Evolutionary conservation across 2,797 vertebrate genomes (phyloP).

Genomic region (Threskiornis aethiopicus): DNA sequence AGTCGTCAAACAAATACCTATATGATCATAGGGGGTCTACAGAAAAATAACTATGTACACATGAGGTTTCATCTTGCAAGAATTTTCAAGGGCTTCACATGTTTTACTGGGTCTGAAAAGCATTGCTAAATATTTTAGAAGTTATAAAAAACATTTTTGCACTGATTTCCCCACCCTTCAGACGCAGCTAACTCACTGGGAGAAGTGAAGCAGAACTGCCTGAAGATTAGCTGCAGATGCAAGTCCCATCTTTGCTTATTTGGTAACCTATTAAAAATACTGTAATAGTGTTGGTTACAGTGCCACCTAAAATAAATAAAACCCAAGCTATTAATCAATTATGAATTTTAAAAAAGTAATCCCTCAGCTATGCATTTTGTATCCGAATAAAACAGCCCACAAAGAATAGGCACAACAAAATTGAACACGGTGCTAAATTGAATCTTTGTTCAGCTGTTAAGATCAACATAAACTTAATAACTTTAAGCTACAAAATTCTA

Average conservation of each 20-base stretch:
- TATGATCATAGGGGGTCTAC: accelerated
- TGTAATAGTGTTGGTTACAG: background rate
- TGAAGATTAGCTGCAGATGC: background rate
- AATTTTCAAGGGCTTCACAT: background rate
- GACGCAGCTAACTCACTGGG: background rate
- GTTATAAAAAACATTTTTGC: background rate
- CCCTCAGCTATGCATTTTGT: background rate
- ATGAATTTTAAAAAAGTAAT: background rate
- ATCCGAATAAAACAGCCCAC: background rate
- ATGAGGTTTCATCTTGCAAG: background rate
- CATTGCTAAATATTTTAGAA: slow-evolving; percentile 13
- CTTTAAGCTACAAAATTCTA: background rate
- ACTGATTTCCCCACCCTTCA: background rate
- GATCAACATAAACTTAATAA: background rate
- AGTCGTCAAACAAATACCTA: background rate
- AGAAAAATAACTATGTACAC: background rate
- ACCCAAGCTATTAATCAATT: background rate
- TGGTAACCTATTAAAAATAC: background rate
- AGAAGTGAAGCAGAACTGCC: background rate
- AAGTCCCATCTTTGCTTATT: background rate
- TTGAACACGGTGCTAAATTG: background rate
- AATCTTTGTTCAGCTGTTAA: background rate
- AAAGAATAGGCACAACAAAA: background rate
- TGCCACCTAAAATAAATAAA: background rate
- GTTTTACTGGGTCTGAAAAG: background rate